Evolutionary conservation across 2,113 vertebrate genomes (phyloP).

Genomic region (Excalfactoria chinensis): DNA sequence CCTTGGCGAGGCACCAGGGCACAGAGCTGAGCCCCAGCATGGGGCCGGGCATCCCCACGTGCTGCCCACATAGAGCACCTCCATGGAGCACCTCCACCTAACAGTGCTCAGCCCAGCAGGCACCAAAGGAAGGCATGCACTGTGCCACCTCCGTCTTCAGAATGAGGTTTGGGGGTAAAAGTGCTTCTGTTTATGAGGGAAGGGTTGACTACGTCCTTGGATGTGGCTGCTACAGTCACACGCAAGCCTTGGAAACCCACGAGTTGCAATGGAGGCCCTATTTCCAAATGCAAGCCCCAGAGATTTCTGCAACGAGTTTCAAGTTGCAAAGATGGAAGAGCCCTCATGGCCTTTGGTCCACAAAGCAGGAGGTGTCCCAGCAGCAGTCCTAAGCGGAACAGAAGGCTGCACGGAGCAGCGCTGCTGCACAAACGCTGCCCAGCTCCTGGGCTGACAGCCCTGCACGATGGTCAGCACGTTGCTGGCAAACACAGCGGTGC

Average conservation of each 20-base stretch:
- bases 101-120: fast-evolving
- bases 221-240: background rate
- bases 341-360: background rate
- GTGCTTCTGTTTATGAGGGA: background rate
- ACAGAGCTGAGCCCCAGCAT: fast-evolving
- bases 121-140: background rate
- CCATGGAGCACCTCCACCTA: too few relatives aligned
- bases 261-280: fast-evolving
- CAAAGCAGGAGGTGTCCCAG: background rate
- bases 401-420: background rate
- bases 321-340: background rate
- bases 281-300: background rate
- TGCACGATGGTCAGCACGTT: background rate
- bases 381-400: background rate
- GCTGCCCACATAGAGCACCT: background rate
- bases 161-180: background rate
- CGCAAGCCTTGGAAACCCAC: fast-evolving
- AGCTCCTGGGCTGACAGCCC: background rate
- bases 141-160: background rate
- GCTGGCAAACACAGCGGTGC: background rate
- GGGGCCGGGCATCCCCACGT: background rate
- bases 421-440: background rate
- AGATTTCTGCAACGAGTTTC: background rate
- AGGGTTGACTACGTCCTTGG: background rate
- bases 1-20: background rate